Base-by-base conservation (phyloP, 1,140 invertebrate genomes). In the Tetramorium parvispinum region DNA sequence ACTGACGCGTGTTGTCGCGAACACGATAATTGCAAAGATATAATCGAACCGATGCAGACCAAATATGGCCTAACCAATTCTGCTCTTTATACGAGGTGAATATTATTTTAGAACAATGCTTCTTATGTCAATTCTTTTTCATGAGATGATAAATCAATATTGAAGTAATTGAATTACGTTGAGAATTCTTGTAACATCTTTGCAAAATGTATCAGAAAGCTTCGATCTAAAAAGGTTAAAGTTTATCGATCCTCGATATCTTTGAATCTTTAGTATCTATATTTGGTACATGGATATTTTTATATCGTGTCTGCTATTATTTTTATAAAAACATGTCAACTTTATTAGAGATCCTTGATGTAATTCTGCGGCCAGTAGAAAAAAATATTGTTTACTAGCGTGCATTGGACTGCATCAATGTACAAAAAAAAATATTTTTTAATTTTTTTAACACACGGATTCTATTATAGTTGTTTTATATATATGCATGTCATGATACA, bases 1-100 rank as follows among this genome's bases (percentile, higher is more conserved):
- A 96, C 97, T 0, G 98, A 98, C 92, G 96, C 94, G 46, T 98
- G 98, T 91, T 98, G 98, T 93, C 95, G 98, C 1, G 95, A 95
- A 0, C 98, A 98, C 89, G 98, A 98, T 93, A 95, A 96, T 85
- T 98, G 98, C 91, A 92, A 95, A 2, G 97, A 97, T 68, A 93
- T 96, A 49, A 97, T 98, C 21, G 93, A 94, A 51, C 95, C 96
- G 2, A 95, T 95, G 70, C 94, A 96, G 81, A 95, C 95, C 0
- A 96, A 96, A 63, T 92, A 97, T 89, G 96, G 96, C 66, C 93
- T 97, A 7, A 96, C 96, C 13, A 98, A 98, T 93, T 91, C 95
- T 0, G 95, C 96, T 6, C 96, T 95, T 88, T 97, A 96, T 89
- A 96, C 96, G 16, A 96, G 95, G 96, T 96, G 88, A 83, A 71